A percentile compares a stretch with the other conserved stretches of the same genome.
Evolutionary conservation across 2,888 invertebrate species (phyloP).

Genomic region (Dasypolia templi): DNA sequence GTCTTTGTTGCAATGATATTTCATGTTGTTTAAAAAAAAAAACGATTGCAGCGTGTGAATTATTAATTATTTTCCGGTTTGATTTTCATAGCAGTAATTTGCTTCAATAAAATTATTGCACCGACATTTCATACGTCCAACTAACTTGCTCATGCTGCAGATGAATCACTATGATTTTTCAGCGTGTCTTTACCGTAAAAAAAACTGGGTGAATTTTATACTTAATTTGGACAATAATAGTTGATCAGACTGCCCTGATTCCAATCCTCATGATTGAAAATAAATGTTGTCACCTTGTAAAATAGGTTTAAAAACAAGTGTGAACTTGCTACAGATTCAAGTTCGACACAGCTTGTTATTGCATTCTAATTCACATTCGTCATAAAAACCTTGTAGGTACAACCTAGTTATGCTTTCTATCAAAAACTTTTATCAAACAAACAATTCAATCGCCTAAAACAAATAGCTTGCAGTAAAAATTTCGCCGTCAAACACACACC

Average conservation of each 20-base stretch:
- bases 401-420: background rate
- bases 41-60: too few relatives aligned
- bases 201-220: too few relatives aligned
- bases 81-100: background rate
- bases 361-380: background rate
- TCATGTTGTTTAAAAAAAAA: background rate
- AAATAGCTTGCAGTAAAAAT: conserved; percentile 1
- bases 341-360: background rate
- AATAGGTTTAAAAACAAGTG: background rate
- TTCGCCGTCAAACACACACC: conserved; percentile 14
- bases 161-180: too few relatives aligned
- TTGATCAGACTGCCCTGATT: background rate
- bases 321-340: background rate
- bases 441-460: conserved; percentile 8
- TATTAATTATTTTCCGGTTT: background rate
- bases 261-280: background rate
- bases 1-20: conserved; percentile 5
- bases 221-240: too few relatives aligned
- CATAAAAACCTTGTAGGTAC: background rate
- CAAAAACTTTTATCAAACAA: background rate
- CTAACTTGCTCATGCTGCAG: background rate
- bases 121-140: background rate
- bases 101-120: background rate
- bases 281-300: background rate
- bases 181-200: too few relatives aligned